Conservation (phyloP, 2,113 vertebrate genomes). For the Prinia subflava region DNA sequence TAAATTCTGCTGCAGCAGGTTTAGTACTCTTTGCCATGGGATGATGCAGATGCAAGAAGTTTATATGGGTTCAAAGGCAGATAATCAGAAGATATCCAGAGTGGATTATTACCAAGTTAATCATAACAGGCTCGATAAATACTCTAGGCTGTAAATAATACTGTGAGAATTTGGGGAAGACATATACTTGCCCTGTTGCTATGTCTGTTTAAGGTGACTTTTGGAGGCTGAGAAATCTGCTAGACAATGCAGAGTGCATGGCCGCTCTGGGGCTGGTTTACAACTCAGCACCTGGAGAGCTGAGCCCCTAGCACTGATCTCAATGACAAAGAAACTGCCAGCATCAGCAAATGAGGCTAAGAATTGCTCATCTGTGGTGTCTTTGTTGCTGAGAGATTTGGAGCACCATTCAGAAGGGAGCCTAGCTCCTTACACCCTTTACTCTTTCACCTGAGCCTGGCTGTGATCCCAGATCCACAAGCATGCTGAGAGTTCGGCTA, state of each 20-base stretch:
- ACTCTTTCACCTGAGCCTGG: background rate
- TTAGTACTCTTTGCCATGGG: background rate
- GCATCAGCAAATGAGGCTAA: background rate
- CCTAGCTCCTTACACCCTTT: background rate
- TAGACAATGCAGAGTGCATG: background rate
- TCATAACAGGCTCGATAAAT: background rate
- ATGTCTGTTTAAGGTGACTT: background rate
- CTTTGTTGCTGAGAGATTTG: background rate
- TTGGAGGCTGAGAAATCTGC: background rate
- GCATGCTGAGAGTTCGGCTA: background rate
- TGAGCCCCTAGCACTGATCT: background rate
- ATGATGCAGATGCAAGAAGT: background rate
- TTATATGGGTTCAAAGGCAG: background rate
- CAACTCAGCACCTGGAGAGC: background rate
- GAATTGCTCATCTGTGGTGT: background rate
- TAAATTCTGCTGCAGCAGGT: background rate
- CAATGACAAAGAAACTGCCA: background rate
- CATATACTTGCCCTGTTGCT: background rate
- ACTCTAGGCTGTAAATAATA: background rate
- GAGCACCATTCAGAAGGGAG: background rate
- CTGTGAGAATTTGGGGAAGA: background rate
- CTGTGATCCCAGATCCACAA: background rate
- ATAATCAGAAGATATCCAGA: background rate
- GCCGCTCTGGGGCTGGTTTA: background rate
- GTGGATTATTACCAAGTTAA: background rate